Evolutionary conservation across 1,140 invertebrate genomes (phyloP).

Genomic region (Arctopsyche grandis): DNA sequence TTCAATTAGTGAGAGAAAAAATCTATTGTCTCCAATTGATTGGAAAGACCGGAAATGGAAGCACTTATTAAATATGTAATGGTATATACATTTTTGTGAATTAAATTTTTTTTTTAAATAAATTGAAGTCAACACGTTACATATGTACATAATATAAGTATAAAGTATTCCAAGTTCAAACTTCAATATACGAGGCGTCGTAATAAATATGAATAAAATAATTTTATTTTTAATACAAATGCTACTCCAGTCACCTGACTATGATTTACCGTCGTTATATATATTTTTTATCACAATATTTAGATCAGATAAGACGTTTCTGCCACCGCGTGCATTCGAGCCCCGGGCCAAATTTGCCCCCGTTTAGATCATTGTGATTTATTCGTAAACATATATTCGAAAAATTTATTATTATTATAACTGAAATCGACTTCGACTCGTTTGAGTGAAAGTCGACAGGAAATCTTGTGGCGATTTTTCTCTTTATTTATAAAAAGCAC

Average conservation of each 20-base stretch:
- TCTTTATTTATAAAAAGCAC: background rate
- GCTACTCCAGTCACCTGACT: too few species aligned
- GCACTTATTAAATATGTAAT: too few species aligned
- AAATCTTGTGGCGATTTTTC: slow-evolving; percentile 26
- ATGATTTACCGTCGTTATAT: background rate
- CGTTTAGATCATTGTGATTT: slow-evolving; percentile 21
- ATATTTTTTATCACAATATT: slow-evolving; percentile 14
- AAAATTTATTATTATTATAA: background rate
- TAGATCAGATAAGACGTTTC: slow-evolving; percentile 26
- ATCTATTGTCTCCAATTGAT: too few species aligned
- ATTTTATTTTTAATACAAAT: too few species aligned
- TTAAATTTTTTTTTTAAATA: too few species aligned
- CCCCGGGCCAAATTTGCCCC: slow-evolving; percentile 19
- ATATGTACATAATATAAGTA: background rate
- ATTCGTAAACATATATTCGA: background rate
- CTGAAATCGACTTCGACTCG: background rate
- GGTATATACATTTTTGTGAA: too few species aligned
- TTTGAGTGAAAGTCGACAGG: slow-evolving; percentile 28
- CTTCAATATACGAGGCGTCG: too few species aligned
- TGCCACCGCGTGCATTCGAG: background rate
- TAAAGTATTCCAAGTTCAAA: too few species aligned
- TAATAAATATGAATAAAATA: too few species aligned
- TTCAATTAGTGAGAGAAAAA: too few species aligned
- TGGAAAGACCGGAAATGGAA: too few species aligned
- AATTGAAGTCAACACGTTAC: too few species aligned